These are phyloP conservation scores for Hippocampus abdominalis DNA, from an alignment of 2,113 vertebrate genomes.

Conservation along the genomic window DNA sequence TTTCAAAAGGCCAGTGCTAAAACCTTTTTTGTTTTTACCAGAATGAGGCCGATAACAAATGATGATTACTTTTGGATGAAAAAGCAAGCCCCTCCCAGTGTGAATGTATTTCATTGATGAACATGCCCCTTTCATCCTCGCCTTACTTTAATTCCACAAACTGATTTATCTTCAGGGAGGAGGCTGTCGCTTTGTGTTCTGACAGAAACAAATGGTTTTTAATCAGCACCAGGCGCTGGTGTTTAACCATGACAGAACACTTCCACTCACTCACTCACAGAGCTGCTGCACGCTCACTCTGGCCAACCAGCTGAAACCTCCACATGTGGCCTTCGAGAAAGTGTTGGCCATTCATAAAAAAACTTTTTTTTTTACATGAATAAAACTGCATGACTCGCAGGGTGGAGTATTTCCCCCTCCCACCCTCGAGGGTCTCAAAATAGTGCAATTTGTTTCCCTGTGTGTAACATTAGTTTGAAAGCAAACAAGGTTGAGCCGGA, in stretches of 20 bases:
- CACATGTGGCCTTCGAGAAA: constrained; percentile 34
- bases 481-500: constrained; percentile 49
- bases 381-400: constrained; percentile 56
- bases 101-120: constrained; percentile 60
- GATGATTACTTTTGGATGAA: constrained; percentile 6
- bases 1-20: background rate
- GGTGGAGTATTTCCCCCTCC: constrained; percentile 44
- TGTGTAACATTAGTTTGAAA: constrained; percentile 48
- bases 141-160: constrained; percentile 50
- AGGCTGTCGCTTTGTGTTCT: constrained; percentile 56
- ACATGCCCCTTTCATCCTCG: constrained; percentile 41
- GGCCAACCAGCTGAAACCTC: constrained; percentile 35
- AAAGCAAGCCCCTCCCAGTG: constrained; percentile 29
- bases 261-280: constrained; percentile 56
- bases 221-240: constrained; percentile 66
- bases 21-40: background rate
- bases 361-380: constrained; percentile 44
- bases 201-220: constrained; percentile 69
- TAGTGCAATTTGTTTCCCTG: constrained; percentile 43
- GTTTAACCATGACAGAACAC: constrained; percentile 64
- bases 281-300: constrained; percentile 18
- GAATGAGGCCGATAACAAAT: background rate
- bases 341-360: constrained; percentile 41
- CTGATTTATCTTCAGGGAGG: constrained; percentile 61
- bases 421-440: constrained; percentile 44